These are phyloP conservation scores for Prunella himalayana DNA, from an alignment of 2,113 vertebrate species.

Conservation along the genomic window DNA sequence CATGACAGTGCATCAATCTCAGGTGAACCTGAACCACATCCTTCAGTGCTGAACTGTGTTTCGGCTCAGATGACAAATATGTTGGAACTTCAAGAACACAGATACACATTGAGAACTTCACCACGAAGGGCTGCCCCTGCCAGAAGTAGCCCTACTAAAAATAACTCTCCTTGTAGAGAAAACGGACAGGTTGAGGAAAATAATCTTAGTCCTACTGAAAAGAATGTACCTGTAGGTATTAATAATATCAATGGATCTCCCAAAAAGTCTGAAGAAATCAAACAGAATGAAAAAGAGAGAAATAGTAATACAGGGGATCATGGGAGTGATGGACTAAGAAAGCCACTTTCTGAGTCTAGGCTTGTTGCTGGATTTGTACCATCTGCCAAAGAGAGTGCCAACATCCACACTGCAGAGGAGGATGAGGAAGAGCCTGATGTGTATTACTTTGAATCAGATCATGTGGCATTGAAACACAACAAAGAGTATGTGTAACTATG, in stretches of 20 bases:
- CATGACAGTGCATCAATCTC: constrained; percentile 78
- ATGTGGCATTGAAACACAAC: constrained; percentile 99
- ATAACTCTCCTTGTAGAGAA: constrained; percentile 84
- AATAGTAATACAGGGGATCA: constrained; percentile 65
- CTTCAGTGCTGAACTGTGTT: constrained; percentile 75
- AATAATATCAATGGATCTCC: constrained; percentile 67
- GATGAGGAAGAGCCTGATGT: constrained; percentile 98
- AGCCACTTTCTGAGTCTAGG: constrained; percentile 65
- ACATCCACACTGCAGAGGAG: constrained; percentile 79
- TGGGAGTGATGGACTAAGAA: constrained; percentile 69
- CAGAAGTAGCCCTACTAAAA: constrained; percentile 84
- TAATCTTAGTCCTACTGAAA: constrained; percentile 72
- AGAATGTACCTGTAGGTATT: constrained; percentile 65
- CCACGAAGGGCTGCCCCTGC: constrained; percentile 82
- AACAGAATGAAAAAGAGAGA: constrained; percentile 64
- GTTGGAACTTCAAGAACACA: constrained; percentile 92
- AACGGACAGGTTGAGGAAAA: constrained; percentile 85
- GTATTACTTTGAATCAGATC: constrained; percentile 99
- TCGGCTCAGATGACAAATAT: constrained; percentile 76
- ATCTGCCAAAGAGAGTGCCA: constrained; percentile 84
- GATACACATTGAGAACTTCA: constrained; percentile 93
- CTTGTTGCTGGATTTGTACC: constrained; percentile 69
- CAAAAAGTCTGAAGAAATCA: constrained; percentile 67
- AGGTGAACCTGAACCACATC: constrained; percentile 80
- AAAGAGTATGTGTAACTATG: constrained; percentile 98